Conservation (phyloP, 1,140 invertebrate species). For the Sycobia sp. region DNA sequence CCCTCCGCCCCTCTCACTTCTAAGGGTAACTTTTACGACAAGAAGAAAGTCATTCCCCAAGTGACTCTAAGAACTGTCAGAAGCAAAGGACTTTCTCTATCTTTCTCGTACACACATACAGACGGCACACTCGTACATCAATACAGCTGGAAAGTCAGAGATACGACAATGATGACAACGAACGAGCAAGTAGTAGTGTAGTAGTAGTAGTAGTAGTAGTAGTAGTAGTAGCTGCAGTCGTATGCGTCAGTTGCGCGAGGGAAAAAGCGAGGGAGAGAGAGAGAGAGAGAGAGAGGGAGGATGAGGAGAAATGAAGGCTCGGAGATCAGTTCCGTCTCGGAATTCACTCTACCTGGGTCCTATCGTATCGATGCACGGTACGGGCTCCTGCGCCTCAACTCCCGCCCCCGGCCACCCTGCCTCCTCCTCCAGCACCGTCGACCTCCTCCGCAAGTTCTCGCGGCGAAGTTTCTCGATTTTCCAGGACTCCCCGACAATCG, state of each 20-base stretch:
- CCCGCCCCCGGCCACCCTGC: not conserved
- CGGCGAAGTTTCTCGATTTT: slow-evolving; percentile 12
- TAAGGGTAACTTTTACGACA: not conserved
- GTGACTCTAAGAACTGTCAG: slow-evolving; percentile 21
- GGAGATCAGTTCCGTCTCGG: slow-evolving; percentile 23
- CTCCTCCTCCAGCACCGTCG: too few relatives aligned
- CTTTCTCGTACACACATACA: too few relatives aligned
- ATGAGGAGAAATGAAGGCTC: slow-evolving; percentile 2
- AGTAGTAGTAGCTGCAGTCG: slow-evolving; percentile 1
- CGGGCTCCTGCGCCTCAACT: not conserved
- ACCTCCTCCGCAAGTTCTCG: not conserved
- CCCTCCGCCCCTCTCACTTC: too few relatives aligned
- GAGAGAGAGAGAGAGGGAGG: not conserved
- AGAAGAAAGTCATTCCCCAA: slow-evolving; percentile 19
- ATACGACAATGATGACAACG: not conserved
- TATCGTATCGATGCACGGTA: slow-evolving; percentile 10
- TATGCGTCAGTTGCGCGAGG: too few relatives aligned
- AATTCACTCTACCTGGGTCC: slow-evolving; percentile 18
- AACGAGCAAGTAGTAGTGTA: too few relatives aligned
- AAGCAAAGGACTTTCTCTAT: slow-evolving; percentile 3
- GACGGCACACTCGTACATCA: too few relatives aligned
- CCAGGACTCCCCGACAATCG: slow-evolving; percentile 2
- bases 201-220: not conserved
- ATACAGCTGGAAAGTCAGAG: not conserved
- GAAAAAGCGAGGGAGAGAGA: too few relatives aligned